A percentile compares a stretch with the other conserved stretches of the same genome.
Evolutionary conservation across 2,888 invertebrate genomes (phyloP).

Genomic region (Pelosia muscerda): DNA sequence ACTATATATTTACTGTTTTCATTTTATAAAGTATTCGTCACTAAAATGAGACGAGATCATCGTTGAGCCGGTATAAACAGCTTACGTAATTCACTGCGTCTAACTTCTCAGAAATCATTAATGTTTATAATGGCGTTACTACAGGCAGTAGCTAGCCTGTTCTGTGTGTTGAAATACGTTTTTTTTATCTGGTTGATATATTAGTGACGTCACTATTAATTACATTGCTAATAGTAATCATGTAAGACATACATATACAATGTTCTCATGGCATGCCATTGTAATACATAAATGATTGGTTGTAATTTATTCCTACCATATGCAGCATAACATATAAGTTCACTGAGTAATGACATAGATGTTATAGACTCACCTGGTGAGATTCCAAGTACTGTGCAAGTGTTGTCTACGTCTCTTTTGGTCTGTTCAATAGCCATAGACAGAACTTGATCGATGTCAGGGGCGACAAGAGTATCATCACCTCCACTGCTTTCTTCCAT

Average conservation of each 20-base stretch:
- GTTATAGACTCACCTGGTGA: constrained; percentile 91
- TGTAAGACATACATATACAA: constrained; percentile 52
- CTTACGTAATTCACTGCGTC: constrained; percentile 77
- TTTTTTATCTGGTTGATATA: constrained; percentile 61
- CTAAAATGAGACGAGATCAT: constrained; percentile 57
- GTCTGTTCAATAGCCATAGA: constrained; percentile 95
- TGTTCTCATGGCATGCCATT: constrained; percentile 60
- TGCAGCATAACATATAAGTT: constrained; percentile 35
- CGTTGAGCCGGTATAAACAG: constrained; percentile 59
- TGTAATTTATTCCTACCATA: constrained; percentile 45
- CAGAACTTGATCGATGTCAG: constrained; percentile 93
- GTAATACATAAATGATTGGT: constrained; percentile 49
- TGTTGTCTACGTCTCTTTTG: constrained; percentile 94
- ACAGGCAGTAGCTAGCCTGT: constrained; percentile 64
- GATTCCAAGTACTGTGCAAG: constrained; percentile 94
- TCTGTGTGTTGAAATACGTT: constrained; percentile 67
- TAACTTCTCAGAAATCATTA: constrained; percentile 75
- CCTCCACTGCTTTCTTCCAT: constrained; percentile 90
- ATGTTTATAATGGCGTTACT: constrained; percentile 69
- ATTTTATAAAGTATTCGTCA: constrained; percentile 42
- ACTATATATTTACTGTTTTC: background rate
- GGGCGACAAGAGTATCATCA: constrained; percentile 88
- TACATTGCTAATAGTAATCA: constrained; percentile 52
- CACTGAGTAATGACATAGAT: constrained; percentile 45
- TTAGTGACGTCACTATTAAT: constrained; percentile 75